Conservation (phyloP, 1,140 invertebrate species). For the Pseudomyrmex pallidus region DNA sequence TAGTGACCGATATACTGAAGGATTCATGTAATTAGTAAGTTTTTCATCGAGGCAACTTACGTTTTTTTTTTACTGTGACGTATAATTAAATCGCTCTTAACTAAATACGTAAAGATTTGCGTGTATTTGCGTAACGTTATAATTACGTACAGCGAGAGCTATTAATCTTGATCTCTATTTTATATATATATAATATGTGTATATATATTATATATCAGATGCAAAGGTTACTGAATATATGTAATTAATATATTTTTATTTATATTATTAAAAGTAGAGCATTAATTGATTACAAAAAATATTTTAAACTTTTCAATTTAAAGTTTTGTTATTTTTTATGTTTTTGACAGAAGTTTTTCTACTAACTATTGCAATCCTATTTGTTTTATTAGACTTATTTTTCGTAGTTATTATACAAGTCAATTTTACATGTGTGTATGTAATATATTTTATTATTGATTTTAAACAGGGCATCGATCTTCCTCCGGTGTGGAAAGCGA, state of each 20-base stretch:
- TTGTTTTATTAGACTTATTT: not conserved
- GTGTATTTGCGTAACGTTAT: constrained; percentile 50
- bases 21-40: constrained; percentile 31
- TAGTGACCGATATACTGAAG: not conserved
- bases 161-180: constrained; percentile 36
- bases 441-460: not conserved
- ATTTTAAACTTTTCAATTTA: too few species aligned
- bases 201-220: too few species aligned
- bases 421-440: not conserved
- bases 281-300: too few species aligned
- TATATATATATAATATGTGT: not conserved
- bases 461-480: constrained; percentile 79
- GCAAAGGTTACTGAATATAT: too few species aligned
- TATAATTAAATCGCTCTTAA: constrained; percentile 61
- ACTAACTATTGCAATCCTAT: not conserved
- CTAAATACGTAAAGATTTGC: constrained; percentile 35
- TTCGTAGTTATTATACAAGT: not conserved
- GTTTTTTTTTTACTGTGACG: constrained; percentile 34
- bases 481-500: constrained; percentile 85
- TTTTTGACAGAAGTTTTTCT: too few species aligned
- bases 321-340: too few species aligned
- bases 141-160: constrained; percentile 8
- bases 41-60: constrained; percentile 15
- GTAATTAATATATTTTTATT: too few species aligned
- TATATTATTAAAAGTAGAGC: too few species aligned